Percentiles rank a stretch among this genome's conserved stretches.
phyloP scores from a whole-genome alignment of 1,140 invertebrate species.

The Drosophila guanche region DNA sequence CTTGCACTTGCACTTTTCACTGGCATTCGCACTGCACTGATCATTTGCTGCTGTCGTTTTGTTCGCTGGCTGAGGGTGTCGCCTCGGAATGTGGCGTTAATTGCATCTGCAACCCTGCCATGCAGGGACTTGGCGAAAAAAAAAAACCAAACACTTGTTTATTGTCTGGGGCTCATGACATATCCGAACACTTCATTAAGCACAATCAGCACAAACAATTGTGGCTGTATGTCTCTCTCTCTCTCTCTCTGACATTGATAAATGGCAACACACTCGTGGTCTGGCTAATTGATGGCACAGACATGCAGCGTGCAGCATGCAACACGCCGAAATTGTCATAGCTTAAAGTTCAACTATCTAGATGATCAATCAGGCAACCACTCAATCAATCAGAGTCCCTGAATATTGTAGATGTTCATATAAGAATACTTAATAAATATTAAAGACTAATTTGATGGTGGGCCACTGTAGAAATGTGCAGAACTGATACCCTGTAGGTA shows the following conservation, averaged over 20 bases:
- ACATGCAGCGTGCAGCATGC: constrained; percentile 7
- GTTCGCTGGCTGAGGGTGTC: background rate
- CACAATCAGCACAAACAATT: constrained; percentile 70
- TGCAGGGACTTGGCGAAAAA: constrained; percentile 15
- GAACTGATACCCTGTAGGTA: too few relatives aligned
- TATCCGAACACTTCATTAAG: constrained; percentile 63
- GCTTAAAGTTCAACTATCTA: constrained; percentile 46
- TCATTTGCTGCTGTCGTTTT: constrained; percentile 4
- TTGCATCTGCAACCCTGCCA: constrained; percentile 8
- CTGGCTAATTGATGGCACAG: constrained; percentile 45
- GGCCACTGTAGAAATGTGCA: too few relatives aligned
- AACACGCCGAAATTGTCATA: constrained; percentile 41
- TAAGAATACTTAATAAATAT: too few relatives aligned
- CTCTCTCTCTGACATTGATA: constrained; percentile 58
- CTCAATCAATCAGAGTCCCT: constrained; percentile 33
- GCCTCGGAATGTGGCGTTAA: constrained; percentile 3
- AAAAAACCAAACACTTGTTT: constrained; percentile 1
- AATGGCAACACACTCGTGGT: constrained; percentile 26
- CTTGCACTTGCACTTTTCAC: constrained; percentile 26
- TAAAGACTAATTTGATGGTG: too few relatives aligned
- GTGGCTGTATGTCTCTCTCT: constrained; percentile 26
- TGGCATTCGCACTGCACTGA: constrained; percentile 14
- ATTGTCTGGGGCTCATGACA: constrained; percentile 29
- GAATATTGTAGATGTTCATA: too few relatives aligned
- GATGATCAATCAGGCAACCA: constrained; percentile 44